Percentiles rank a stretch among this genome's conserved stretches.
These are phyloP conservation scores for Chaetophractus vellerosus DNA, from an alignment of 2,797 vertebrate genomes.

Conservation along the genomic window DNA sequence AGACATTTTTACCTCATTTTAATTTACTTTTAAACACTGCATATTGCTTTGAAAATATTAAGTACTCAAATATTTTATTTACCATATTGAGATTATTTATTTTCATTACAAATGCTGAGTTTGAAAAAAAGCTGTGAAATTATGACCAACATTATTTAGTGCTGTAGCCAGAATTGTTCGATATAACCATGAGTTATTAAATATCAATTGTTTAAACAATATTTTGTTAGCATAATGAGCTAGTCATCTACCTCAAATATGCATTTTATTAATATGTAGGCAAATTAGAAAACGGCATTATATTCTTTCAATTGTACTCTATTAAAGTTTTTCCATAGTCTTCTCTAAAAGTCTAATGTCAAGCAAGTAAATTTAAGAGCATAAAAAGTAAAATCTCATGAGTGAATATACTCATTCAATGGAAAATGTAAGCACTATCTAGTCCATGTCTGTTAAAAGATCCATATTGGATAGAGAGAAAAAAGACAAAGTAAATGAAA, in stretches of 20 bases:
- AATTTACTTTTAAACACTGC: neutral
- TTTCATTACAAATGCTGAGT: neutral
- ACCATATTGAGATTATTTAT: neutral
- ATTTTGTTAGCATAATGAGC: neutral
- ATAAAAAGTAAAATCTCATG: slow-evolving; percentile 29
- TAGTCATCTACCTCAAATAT: neutral
- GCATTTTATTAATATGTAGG: neutral
- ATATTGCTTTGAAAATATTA: neutral
- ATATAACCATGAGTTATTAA: neutral
- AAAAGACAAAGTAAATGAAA: neutral
- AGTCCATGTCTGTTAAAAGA: neutral
- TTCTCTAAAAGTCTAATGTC: neutral
- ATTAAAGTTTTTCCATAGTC: too few species aligned
- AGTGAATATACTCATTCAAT: neutral
- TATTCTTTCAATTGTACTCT: neutral
- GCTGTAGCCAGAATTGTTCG: neutral
- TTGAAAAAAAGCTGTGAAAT: neutral
- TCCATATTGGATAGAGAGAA: neutral
- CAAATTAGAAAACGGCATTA: neutral
- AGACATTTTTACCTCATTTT: neutral
- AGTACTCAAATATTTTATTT: slow-evolving; percentile 17
- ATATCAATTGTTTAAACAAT: neutral
- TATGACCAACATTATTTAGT: neutral
- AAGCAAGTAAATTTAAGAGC: neutral
- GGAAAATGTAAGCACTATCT: neutral